Conservation (phyloP, 2,797 vertebrate species). For the Lepilemur ruficaudatus region DNA sequence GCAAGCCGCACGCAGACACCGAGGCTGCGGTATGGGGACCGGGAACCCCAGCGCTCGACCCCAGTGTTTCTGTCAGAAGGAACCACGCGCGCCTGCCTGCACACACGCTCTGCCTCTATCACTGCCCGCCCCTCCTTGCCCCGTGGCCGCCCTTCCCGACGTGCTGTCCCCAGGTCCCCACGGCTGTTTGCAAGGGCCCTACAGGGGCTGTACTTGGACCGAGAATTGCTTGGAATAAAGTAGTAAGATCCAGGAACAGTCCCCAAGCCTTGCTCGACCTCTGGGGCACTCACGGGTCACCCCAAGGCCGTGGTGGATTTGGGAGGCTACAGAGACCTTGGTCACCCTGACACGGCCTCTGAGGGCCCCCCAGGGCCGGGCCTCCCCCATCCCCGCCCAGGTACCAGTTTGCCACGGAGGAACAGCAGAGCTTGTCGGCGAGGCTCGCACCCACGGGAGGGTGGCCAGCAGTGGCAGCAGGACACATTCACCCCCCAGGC, state of each 20-base stretch:
- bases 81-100: accelerated
- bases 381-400: accelerated
- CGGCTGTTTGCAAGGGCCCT: accelerated
- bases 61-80: accelerated
- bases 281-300: accelerated
- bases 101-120: accelerated
- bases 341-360: too few species aligned
- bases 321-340: not conserved
- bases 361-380: too few species aligned
- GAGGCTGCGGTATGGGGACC: accelerated
- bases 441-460: accelerated
- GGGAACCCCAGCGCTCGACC: accelerated
- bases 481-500: accelerated
- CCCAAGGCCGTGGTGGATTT: not conserved
- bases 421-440: not conserved
- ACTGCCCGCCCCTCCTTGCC: accelerated
- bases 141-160: accelerated
- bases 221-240: too few species aligned
- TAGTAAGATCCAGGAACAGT: accelerated
- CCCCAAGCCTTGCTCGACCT: too few species aligned
- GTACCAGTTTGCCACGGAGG: accelerated
- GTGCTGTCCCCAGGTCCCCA: accelerated
- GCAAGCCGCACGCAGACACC: not conserved
- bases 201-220: accelerated
- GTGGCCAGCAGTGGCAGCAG: accelerated